Percentiles rank a stretch among this genome's conserved stretches.
These are phyloP conservation scores for Grapholita molesta DNA, from an alignment of 1,140 invertebrate species.

Conservation along the genomic window DNA sequence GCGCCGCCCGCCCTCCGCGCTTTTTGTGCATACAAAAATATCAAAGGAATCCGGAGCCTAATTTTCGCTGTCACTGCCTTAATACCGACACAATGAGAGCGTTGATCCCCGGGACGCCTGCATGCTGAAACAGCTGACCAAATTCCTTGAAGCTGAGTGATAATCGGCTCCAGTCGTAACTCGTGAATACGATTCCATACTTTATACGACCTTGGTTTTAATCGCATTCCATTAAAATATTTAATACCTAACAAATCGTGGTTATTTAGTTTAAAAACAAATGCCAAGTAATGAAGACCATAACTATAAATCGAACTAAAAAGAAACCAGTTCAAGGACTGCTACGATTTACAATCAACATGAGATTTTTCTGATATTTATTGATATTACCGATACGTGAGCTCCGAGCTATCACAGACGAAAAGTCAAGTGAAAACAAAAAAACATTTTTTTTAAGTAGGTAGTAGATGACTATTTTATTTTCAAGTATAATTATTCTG, in stretches of 20 bases:
- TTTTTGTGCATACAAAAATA: slow-evolving; percentile 70
- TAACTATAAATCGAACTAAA: slow-evolving; percentile 20
- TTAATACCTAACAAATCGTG: not conserved
- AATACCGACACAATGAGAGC: slow-evolving; percentile 68
- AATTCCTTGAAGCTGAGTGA: slow-evolving; percentile 47
- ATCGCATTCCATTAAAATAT: not conserved
- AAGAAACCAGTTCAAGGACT: slow-evolving; percentile 42
- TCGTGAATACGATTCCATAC: not conserved
- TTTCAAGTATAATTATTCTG: too few species aligned
- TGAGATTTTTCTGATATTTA: slow-evolving; percentile 38
- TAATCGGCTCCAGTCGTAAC: slow-evolving; percentile 31
- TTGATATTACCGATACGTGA: slow-evolving; percentile 28
- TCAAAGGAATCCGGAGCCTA: slow-evolving; percentile 66
- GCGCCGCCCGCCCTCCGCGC: slow-evolving; percentile 49
- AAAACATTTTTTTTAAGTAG: too few species aligned
- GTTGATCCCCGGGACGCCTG: slow-evolving; percentile 61
- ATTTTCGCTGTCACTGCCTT: slow-evolving; percentile 71
- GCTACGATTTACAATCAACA: slow-evolving; percentile 21
- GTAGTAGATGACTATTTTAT: too few species aligned
- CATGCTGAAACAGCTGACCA: slow-evolving; percentile 57
- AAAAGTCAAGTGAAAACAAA: too few species aligned
- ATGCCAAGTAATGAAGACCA: not conserved
- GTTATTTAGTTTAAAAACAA: not conserved
- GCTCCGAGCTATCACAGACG: not conserved
- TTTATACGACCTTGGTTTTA: not conserved